Base-by-base conservation (phyloP, 2,797 vertebrate genomes). In the Taeniopygia guttata region DNA sequence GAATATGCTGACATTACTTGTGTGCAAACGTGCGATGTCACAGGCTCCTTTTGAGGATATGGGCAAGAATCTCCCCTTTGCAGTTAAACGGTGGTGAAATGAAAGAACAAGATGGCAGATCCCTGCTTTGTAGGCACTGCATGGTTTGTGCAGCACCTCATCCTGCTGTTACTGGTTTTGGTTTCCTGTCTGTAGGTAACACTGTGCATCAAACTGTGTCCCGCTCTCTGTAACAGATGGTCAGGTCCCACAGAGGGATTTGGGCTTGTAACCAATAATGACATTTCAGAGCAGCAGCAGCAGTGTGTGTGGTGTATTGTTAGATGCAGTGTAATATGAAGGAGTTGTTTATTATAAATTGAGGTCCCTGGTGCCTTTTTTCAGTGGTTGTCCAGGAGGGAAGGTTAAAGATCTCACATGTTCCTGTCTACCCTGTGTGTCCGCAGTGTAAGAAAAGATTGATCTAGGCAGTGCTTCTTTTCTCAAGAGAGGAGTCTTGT, bases 181-280 rank as follows among this genome's bases (percentile, higher is more conserved):
- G 40, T 70, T 95, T 83, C 72, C 46, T 52, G 60, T 59, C 63
- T 0, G 1, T 45, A 77, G 88, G 87, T 79, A 76, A 82, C 46
- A 46, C 8, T 46, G 63, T 48, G 16, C 45, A 49, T 70, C 67
- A 79, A 66, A 73, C 46, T 55, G 59, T 45, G 70, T 93, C 86
- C 88, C 89, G 60, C 29, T 89, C 52, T 88, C 59, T 0, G 0
- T 36, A 94, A 54, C 93, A 95, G 84, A 87, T 93, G 93, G 92
- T 74, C 64, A 85, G 64, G 49, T 64, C 93, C 76, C 91, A 66
- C 54, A 20, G 67, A 73, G 86, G 75, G 84, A 87, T 94, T 94
- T 92, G 93, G 93, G 84, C 84, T 96, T 84, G 36, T 63, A 52
- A 87, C 88, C 70, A 95, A 25, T 54, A 56, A 82, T 56, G 92